Percentiles rank a stretch among this genome's conserved stretches.
Conservation (phyloP, 1,140 invertebrate genomes). For the Platorchestia sp. region DNA sequence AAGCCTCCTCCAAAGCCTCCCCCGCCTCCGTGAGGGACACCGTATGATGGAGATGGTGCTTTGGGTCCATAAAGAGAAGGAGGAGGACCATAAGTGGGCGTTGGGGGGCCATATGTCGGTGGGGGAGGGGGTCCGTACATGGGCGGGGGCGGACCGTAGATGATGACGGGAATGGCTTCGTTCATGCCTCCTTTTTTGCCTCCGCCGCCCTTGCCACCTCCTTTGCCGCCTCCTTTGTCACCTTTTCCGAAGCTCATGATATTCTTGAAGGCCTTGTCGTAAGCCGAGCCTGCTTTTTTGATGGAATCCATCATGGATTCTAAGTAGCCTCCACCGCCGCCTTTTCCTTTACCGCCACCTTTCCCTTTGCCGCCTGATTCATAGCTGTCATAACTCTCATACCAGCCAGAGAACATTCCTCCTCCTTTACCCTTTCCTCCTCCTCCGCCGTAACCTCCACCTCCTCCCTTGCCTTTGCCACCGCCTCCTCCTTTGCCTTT, state of each 20-base stretch:
- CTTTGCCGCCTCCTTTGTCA: background rate
- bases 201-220: background rate
- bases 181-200: constrained; percentile 20
- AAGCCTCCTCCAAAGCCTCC: background rate
- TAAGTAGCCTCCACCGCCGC: constrained; percentile 18
- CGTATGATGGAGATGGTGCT: background rate
- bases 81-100: constrained; percentile 1
- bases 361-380: background rate
- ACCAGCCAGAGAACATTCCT: background rate
- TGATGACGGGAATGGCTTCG: constrained; percentile 21
- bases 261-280: constrained; percentile 45
- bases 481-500: background rate
- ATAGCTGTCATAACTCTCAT: background rate
- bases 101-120: background rate
- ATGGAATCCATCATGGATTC: constrained; percentile 38
- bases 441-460: background rate
- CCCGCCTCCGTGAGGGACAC: background rate
- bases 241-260: constrained; percentile 37
- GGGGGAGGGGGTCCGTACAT: background rate
- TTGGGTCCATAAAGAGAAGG: constrained; percentile 20
- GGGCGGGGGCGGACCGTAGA: constrained; percentile 7
- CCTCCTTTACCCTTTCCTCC: constrained; percentile 37
- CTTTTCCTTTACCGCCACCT: constrained; percentile 38
- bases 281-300: constrained; percentile 8
- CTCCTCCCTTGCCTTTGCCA: background rate